Evolutionary conservation across 2,888 invertebrate species (phyloP).

Genomic region (Drosophila pseudotalamancana): DNA sequence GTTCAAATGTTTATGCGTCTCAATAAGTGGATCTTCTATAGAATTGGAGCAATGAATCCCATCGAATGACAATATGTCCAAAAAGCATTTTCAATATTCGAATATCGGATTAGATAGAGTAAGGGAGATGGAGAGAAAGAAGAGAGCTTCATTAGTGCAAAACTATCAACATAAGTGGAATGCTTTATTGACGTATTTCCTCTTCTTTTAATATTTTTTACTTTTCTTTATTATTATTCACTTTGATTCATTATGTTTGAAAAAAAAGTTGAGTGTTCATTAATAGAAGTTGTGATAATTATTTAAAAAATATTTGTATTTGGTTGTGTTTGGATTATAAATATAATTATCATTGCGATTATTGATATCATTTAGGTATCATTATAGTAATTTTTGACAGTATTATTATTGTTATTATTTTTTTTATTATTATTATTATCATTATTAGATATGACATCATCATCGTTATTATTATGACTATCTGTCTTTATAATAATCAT

Average conservation of each 20-base stretch:
- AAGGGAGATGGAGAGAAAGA: too few relatives aligned
- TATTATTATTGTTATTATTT: background rate
- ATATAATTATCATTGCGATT: background rate
- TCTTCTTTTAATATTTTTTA: background rate
- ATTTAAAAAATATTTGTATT: too few relatives aligned
- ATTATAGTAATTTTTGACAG: background rate
- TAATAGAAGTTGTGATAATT: too few relatives aligned
- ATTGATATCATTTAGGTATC: too few relatives aligned
- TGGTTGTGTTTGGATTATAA: too few relatives aligned
- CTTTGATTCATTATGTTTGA: background rate
- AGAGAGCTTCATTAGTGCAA: conserved; percentile 11
- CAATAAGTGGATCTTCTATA: conserved; percentile 37
- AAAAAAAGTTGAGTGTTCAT: background rate
- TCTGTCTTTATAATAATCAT: too few relatives aligned
- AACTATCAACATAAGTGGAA: background rate
- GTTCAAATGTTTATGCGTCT: conserved; percentile 58
- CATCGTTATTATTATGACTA: background rate
- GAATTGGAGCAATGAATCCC: conserved; percentile 19
- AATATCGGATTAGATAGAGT: conserved; percentile 1
- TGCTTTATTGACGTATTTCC: background rate
- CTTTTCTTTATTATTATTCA: background rate
- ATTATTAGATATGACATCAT: background rate
- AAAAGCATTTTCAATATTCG: conserved; percentile 4
- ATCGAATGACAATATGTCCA: conserved; percentile 26
- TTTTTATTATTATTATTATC: background rate